A percentile compares a stretch with the other conserved stretches of the same genome.
Conservation (phyloP, 1,140 invertebrate genomes). For the Arion vulgaris region DNA sequence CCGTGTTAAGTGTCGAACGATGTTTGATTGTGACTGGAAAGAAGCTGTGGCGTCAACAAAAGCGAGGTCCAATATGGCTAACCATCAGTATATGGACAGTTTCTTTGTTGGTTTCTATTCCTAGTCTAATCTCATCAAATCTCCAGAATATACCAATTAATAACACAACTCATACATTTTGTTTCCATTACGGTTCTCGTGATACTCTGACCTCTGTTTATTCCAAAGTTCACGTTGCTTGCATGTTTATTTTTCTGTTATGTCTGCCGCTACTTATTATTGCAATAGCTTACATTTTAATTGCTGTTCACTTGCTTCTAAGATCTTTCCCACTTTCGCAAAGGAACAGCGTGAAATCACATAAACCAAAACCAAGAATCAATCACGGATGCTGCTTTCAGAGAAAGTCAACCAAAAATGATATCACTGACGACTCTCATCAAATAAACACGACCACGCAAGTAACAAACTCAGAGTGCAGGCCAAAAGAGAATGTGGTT, state of each 20-base stretch:
- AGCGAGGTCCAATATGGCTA: slow-evolving; percentile 57
- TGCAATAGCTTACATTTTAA: slow-evolving; percentile 86
- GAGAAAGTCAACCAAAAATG: background rate
- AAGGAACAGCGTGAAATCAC: background rate
- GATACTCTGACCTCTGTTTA: slow-evolving; percentile 73
- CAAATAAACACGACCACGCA: background rate
- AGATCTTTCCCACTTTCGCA: slow-evolving; percentile 17
- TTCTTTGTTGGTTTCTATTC: slow-evolving; percentile 82
- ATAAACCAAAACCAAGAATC: background rate
- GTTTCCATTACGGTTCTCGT: slow-evolving; percentile 43
- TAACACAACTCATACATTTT: slow-evolving; percentile 68
- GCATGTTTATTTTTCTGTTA: slow-evolving; percentile 87
- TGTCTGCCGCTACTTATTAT: slow-evolving; percentile 87
- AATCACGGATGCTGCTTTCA: background rate
- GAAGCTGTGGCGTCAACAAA: slow-evolving; percentile 67
- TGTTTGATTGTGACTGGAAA: slow-evolving; percentile 66
- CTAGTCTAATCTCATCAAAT: slow-evolving; percentile 79
- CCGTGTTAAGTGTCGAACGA: slow-evolving; percentile 88
- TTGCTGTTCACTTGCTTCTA: slow-evolving; percentile 86
- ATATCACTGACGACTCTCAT: background rate
- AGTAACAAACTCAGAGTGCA: background rate
- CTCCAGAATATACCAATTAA: background rate
- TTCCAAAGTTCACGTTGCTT: slow-evolving; percentile 80
- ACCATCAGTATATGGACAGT: slow-evolving; percentile 89
- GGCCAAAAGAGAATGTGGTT: background rate